Evolutionary conservation across 2,113 vertebrate species (phyloP), one percentile per base, ranked within the genome.

Genomic region (Benitochromis conjunctus): DNA sequence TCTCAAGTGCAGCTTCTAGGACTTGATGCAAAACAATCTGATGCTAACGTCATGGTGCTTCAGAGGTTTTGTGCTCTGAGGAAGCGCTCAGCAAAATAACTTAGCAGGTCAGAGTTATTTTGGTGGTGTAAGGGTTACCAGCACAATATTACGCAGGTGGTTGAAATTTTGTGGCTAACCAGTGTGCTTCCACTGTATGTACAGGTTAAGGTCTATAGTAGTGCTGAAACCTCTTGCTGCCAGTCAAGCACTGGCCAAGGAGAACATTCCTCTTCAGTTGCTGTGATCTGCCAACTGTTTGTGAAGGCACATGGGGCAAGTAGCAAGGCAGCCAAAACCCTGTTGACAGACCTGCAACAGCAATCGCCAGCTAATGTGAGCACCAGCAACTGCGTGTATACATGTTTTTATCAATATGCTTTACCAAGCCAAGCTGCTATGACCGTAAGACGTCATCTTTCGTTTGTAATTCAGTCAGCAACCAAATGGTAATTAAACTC

Each of bases 281-380:
- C 80, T 82, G 62, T 54, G 53, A 95, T 95, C 94, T 94, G 87
- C 76, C 34, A 56, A 51, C 80, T 82, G 89, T 92, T 92, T 89
- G 84, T 80, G 56, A 91, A 56, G 74, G 89, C 92, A 93, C 91
- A 88, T 76, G 36, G 90, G 82, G 92, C 83, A 92, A 89, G 31
- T 80, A 81, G 80, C 62, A 81, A 77, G 7, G 58, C 81, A 74
- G 84, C 82, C 58, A 64, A 89, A 90, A 82, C 86, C 82, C 82
- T 69, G 31, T 76, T 79, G 66, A 79, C 64, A 88, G 84, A 77
- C 53, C 84, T 82, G 69, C 86, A 85, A 51, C 19, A 43, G 88
- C 78, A 85, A 76, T 83, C 71, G 31, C 51, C 1, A 18, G 60
- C 9, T 29, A 64, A 11, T 48, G 48, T 56, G 60, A 16, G 53